Evolutionary conservation across 2,113 vertebrate genomes (phyloP), one percentile per base, ranked within the genome.

Genomic region (Pseudonaja textilis): DNA sequence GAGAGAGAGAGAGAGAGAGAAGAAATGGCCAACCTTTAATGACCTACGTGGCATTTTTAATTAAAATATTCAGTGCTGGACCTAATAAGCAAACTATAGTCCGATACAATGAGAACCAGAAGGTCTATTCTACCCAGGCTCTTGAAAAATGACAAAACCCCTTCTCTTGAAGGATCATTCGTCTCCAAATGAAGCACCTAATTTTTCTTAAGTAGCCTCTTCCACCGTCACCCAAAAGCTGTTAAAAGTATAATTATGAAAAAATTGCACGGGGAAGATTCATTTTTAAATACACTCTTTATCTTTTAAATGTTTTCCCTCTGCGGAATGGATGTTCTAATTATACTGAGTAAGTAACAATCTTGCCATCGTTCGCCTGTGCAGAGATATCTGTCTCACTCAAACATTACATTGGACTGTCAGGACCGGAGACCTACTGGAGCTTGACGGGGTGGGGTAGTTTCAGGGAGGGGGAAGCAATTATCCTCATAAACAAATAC

Each of bases 131-230:
- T 95, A 95, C 91, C 95, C 0, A 3, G 34, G 92, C 88, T 95
- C 93, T 95, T 96, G 93, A 96, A 96, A 96, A 96, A 97, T 92
- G 94, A 96, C 95, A 96, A 94, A 88, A 91, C 18, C 64, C 91
- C 55, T 89, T 96, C 95, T 94, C 96, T 94, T 61, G 86, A 97
- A 97, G 95, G 92, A 97, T 96, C 94, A 88, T 96, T 95, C 96
- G 95, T 93, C 95, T 88, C 94, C 29, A 94, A 97, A 97, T 92
- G 95, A 97, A 95, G 95, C 95, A 97, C 97, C 97, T 97, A 96
- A 97, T 98, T 98, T 98, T 97, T 97, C 96, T 97, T 96, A 97
- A 97, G 96, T 97, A 97, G 97, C 96, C 94, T 93, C 94, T 96
- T 97, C 94, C 95, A 95, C 96, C 95, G 96, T 97, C 95, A 95